Evolutionary conservation across 2,888 invertebrate species (phyloP).

Genomic region (Brenthis daphne): DNA sequence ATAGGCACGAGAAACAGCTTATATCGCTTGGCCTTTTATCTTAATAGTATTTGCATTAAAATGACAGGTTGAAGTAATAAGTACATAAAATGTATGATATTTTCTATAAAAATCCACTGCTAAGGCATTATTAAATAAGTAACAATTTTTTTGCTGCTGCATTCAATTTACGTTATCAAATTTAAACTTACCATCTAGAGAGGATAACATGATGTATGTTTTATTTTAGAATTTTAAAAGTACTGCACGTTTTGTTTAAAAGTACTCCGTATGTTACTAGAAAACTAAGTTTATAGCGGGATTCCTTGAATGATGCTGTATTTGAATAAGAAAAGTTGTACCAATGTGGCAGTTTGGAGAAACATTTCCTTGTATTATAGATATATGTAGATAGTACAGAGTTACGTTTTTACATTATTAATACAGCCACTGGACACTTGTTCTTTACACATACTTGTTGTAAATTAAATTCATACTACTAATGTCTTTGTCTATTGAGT

Average conservation of each 20-base stretch:
- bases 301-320: slow-evolving; percentile 31
- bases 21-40: slow-evolving; percentile 24
- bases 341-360: slow-evolving; percentile 27
- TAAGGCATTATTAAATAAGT: not conserved
- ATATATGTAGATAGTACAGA: not conserved
- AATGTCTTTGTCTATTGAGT: too few species aligned
- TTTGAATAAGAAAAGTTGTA: slow-evolving; percentile 33
- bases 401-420: too few species aligned
- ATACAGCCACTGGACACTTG: too few species aligned
- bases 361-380: slow-evolving; percentile 1
- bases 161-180: not conserved
- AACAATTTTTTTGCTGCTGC: not conserved
- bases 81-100: too few species aligned
- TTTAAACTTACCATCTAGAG: not conserved
- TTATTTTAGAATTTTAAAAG: slow-evolving; percentile 10
- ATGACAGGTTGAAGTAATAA: too few species aligned
- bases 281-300: slow-evolving; percentile 32
- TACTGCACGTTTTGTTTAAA: slow-evolving; percentile 21
- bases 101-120: too few species aligned
- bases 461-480: too few species aligned
- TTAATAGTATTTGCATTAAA: slow-evolving; percentile 3
- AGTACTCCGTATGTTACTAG: slow-evolving; percentile 23
- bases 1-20: slow-evolving; percentile 30
- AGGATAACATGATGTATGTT: not conserved
- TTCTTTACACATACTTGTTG: too few species aligned